phyloP scores from a whole-genome alignment of 2,888 invertebrate genomes.

The Ariolimax columbianus region DNA sequence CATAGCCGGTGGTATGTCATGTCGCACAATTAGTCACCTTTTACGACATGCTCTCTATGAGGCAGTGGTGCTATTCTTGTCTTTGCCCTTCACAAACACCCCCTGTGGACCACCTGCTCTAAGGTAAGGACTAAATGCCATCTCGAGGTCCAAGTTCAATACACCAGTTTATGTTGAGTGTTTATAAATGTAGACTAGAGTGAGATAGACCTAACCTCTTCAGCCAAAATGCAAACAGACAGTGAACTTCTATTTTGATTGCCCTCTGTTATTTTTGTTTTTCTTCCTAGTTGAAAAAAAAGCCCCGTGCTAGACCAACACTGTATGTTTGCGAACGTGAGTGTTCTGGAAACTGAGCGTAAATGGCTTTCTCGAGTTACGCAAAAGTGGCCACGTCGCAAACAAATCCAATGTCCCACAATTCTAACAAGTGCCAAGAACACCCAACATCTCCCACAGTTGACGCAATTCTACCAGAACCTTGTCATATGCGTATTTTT shows the following conservation, averaged over 20 bases:
- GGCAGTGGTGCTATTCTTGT: too few species aligned
- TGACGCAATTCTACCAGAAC: background rate
- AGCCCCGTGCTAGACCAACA: background rate
- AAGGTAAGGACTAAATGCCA: too few species aligned
- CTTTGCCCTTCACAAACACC: too few species aligned
- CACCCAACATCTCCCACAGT: background rate
- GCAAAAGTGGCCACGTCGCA: background rate
- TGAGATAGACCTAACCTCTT: background rate
- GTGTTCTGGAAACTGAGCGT: background rate
- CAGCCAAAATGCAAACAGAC: background rate
- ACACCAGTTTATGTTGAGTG: too few species aligned
- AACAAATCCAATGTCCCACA: background rate
- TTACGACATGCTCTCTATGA: too few species aligned
- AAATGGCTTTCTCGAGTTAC: background rate
- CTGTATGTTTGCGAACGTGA: background rate
- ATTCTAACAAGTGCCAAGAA: background rate
- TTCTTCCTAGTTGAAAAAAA: background rate
- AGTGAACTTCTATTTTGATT: background rate
- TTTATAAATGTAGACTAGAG: background rate
- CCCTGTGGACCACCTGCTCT: too few species aligned
- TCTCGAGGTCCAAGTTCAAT: too few species aligned
- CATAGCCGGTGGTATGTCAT: too few species aligned
- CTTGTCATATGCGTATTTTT: background rate
- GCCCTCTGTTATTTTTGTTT: background rate
- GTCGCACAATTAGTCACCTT: too few species aligned